phyloP scores from a whole-genome alignment of 2,797 vertebrate genomes.

The Sebastes nivosus region DNA sequence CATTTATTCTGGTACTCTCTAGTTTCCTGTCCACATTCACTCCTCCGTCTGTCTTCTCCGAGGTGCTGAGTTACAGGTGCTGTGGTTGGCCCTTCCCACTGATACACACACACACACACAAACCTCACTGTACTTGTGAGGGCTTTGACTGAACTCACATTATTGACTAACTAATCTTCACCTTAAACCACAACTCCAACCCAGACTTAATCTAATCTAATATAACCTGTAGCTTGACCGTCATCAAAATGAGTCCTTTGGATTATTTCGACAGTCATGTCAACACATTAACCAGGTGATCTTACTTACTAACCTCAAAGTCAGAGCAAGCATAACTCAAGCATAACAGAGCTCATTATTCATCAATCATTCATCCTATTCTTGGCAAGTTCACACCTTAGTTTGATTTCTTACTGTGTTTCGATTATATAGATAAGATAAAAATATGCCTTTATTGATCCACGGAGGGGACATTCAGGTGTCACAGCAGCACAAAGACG shows the following conservation, averaged over 20 bases:
- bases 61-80: conserved; percentile 52
- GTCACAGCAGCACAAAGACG: too few species aligned
- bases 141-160: not conserved
- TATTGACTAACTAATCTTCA: not conserved
- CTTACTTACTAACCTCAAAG: not conserved
- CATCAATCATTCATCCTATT: not conserved
- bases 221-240: not conserved
- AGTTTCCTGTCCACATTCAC: not conserved
- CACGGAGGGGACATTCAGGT: too few species aligned
- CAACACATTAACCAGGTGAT: not conserved
- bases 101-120: conserved; percentile 19
- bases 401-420: not conserved
- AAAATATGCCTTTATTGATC: too few species aligned
- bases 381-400: not conserved
- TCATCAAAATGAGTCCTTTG: not conserved
- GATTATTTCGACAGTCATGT: not conserved
- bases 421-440: too few species aligned
- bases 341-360: not conserved
- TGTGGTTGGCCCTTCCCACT: conserved; percentile 35
- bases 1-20: not conserved
- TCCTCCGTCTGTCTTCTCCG: not conserved
- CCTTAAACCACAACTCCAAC: not conserved
- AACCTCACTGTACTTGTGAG: not conserved
- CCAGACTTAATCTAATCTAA: not conserved
- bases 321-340: not conserved